Evolutionary conservation across 2,888 invertebrate species (phyloP).

Genomic region (Sturmia bella): DNA sequence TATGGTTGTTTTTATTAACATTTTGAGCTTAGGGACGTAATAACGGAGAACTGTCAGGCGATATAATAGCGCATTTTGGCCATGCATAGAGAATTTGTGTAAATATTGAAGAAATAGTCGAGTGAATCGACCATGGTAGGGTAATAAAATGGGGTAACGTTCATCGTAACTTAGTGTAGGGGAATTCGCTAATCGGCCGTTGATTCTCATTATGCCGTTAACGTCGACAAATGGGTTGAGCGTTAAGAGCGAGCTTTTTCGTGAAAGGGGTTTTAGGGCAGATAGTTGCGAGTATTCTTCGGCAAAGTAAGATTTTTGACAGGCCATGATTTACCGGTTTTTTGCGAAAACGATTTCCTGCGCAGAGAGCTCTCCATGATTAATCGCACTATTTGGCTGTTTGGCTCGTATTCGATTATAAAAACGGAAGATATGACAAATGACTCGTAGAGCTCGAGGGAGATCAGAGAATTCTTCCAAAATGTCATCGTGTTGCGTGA

Average conservation of each 20-base stretch:
- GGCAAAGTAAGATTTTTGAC: neutral
- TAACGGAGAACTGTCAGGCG: neutral
- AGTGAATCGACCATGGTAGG: neutral
- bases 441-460: neutral
- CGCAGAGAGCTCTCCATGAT: neutral
- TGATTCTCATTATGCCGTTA: neutral
- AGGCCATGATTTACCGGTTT: neutral
- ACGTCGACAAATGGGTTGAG: neutral
- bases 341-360: conserved; percentile 3
- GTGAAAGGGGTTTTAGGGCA: too few species aligned
- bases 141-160: conserved; percentile 1
- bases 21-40: conserved; percentile 5
- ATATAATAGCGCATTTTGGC: conserved; percentile 2
- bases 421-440: neutral
- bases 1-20: neutral
- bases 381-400: neutral
- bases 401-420: neutral
- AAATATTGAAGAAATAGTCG: neutral
- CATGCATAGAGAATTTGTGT: neutral
- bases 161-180: neutral
- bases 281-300: neutral
- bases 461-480: neutral
- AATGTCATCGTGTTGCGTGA: neutral
- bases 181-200: neutral
- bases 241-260: neutral